Percentiles rank a stretch among this genome's conserved stretches.
These are phyloP conservation scores for Selene dorsalis DNA, from an alignment of 2,797 vertebrate species.

Conservation along the genomic window DNA sequence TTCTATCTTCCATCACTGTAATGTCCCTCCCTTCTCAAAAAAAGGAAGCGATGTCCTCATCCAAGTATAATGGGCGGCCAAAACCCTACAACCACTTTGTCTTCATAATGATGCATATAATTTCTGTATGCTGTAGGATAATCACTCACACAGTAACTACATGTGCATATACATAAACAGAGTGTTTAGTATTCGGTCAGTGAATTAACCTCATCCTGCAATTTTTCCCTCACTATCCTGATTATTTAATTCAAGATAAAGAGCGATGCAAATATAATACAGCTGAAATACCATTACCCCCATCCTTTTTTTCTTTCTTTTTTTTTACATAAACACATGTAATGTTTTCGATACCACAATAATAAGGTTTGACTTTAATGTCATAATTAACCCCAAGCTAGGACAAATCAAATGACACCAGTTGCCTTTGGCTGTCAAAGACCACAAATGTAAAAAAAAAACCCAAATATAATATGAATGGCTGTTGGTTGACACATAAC, in stretches of 20 bases:
- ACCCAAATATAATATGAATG: neutral
- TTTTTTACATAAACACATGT: neutral
- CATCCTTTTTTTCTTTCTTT: neutral
- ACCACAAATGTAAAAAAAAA: neutral
- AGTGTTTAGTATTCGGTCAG: neutral
- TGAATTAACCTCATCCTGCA: neutral
- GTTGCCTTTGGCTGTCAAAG: neutral
- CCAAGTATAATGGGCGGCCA: neutral
- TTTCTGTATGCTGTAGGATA: neutral
- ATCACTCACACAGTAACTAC: neutral
- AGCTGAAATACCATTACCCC: neutral
- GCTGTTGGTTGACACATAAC: neutral
- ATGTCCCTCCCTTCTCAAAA: neutral
- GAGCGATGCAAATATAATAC: neutral
- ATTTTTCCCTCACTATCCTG: neutral
- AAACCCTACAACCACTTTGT: neutral
- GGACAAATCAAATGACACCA: neutral
- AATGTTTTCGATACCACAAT: neutral
- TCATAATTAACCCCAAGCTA: constrained; percentile 4
- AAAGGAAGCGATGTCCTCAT: neutral
- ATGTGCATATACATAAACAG: neutral
- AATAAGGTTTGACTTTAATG: neutral
- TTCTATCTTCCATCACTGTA: constrained; percentile 22
- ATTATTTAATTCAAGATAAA: neutral
- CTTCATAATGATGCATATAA: neutral